Evolutionary conservation across 2,888 invertebrate genomes (phyloP), one percentile per base, ranked within the genome.

Genomic region (Scaptomyza reducta): DNA sequence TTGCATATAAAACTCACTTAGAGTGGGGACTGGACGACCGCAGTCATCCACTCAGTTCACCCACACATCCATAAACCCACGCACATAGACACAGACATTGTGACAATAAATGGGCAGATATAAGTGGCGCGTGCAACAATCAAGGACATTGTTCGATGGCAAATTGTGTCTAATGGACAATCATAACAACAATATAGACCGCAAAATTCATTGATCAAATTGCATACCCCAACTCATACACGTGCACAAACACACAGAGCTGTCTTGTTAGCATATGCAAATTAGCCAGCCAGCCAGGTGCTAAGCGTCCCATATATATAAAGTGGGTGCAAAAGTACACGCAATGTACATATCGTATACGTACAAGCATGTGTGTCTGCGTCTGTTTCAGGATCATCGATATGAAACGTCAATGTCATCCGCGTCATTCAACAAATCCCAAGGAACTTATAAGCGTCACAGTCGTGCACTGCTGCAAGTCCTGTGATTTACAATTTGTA

Each of bases 1-100:
- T 67, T 64, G 74, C 71, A 16, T 40, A 49, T 70, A 70, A 78
- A 79, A 85, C 89, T 86, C 77, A 88, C 87, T 89, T 88, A 79
- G 65, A 61, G 58, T 59, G 54, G 29, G 55, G 65, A 40, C 60
- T 58, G 29, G 16, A 70, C 50, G 54, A 61, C 57, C 54, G 46
- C 61, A 68, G 46, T 41, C 53, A 64, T 55, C 31, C 61, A 31
- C 40, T 38, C 53, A 33, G 31, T 41, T 7, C 55, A 45, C 45
- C 35, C 66, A 45, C n/a, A 16, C 29, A 49, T 7, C 7, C 33
- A 40, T 10, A 47, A 16, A 29, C 13, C 13, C 40, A 38, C 33
- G n/a, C 13, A 22, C 10, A 7, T n/a, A 7, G 11, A 16, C 16
- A 10, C n/a, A 35, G 7, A 53, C 42, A 46, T 9, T 33, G 0